phyloP scores from a whole-genome alignment of 1,140 invertebrate genomes.

The Ceratina japonica region DNA sequence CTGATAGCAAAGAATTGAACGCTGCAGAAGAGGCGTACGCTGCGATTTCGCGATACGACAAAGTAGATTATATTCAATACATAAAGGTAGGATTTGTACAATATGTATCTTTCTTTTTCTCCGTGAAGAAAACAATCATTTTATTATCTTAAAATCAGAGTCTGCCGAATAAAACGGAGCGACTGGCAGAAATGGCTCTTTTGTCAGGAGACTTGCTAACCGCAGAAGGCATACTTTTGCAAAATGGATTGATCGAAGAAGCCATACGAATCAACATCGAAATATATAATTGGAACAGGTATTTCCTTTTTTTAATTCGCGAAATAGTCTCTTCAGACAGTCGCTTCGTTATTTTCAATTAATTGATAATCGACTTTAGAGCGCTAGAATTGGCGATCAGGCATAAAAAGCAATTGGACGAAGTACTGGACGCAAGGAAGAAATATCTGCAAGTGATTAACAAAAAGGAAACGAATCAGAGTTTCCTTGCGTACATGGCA shows the following conservation, averaged over 20 bases:
- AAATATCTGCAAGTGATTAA: constrained; percentile 87
- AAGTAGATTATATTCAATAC: constrained; percentile 93
- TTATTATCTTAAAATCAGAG: constrained; percentile 13
- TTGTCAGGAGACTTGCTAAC: constrained; percentile 89
- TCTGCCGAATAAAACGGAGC: constrained; percentile 80
- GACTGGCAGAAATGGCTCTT: constrained; percentile 89
- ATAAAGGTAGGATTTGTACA: constrained; percentile 81
- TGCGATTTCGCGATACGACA: constrained; percentile 93
- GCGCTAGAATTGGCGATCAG: constrained; percentile 92
- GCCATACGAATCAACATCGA: constrained; percentile 91
- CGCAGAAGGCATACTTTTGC: constrained; percentile 90
- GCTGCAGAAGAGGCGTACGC: constrained; percentile 96
- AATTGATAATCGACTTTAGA: constrained; percentile 64
- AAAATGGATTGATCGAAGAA: constrained; percentile 87
- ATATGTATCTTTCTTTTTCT: not conserved
- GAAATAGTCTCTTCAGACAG: not conserved
- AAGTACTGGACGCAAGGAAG: constrained; percentile 87
- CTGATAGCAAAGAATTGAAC: constrained; percentile 87
- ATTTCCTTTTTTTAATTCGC: constrained; percentile 36
- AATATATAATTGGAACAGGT: constrained; percentile 92
- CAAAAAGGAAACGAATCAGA: constrained; percentile 87
- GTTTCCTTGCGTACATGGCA: constrained; percentile 67
- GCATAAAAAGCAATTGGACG: constrained; percentile 88
- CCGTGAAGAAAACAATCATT: not conserved
- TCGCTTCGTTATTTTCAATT: not conserved